Evolutionary conservation across 2,113 vertebrate species (phyloP).

Genomic region (Neomonachus schauinslandi): DNA sequence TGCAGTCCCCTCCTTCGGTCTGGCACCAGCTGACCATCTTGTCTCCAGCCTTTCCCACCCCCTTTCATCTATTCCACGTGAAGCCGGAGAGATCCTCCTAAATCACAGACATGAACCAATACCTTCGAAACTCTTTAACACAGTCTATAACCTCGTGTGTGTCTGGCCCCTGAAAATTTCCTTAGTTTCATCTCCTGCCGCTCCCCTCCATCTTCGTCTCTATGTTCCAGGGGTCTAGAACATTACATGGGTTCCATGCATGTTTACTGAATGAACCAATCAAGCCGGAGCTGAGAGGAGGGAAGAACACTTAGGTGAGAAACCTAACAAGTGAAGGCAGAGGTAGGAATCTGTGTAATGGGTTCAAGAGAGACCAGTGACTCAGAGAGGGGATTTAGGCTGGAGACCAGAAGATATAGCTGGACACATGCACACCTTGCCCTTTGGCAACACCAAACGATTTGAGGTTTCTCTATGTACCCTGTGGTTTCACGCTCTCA

Average conservation of each 20-base stretch:
- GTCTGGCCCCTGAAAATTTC: background rate
- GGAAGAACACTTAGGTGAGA: background rate
- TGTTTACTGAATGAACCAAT: background rate
- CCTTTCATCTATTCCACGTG: background rate
- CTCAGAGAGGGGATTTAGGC: background rate
- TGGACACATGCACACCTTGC: background rate
- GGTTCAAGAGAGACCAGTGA: background rate
- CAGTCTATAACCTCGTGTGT: background rate
- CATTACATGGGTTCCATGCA: background rate
- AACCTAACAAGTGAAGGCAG: background rate
- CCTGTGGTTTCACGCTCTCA: conserved; percentile 58
- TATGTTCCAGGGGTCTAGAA: background rate
- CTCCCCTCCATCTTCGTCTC: background rate
- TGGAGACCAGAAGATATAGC: background rate
- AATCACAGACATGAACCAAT: background rate
- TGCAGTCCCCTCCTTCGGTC: background rate
- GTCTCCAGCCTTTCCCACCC: background rate
- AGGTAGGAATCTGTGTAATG: background rate
- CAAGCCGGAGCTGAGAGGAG: background rate
- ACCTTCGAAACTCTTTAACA: background rate
- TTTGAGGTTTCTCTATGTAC: conserved; percentile 12
- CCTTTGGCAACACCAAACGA: background rate
- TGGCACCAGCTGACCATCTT: background rate
- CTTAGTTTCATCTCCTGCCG: background rate
- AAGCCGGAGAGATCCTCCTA: background rate